Evolutionary conservation across 2,888 invertebrate genomes (phyloP).

Genomic region (Scaptomyza tumidula): DNA sequence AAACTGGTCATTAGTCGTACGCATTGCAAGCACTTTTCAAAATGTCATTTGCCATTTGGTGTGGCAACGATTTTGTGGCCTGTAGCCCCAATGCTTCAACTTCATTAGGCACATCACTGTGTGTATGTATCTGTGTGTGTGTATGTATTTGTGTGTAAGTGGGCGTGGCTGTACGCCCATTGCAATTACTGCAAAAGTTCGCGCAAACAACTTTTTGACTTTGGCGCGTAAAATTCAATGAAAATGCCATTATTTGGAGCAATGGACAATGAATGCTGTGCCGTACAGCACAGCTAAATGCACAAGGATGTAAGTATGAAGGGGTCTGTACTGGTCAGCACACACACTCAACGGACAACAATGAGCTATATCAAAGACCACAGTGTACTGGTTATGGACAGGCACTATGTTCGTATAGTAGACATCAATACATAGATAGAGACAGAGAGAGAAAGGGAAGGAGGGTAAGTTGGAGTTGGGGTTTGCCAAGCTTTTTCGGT

Average conservation of each 20-base stretch:
- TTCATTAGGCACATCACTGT: constrained; percentile 65
- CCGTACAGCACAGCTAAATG: background rate
- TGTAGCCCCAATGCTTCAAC: constrained; percentile 56
- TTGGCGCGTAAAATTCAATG: constrained; percentile 77
- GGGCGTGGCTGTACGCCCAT: constrained; percentile 37
- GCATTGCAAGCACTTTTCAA: constrained; percentile 76
- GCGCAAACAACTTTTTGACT: constrained; percentile 79
- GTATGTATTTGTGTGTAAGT: background rate
- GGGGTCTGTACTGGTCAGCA: constrained; percentile 18
- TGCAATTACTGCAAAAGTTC: constrained; percentile 79
- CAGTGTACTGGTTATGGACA: constrained; percentile 36
- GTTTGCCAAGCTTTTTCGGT: constrained; percentile 19
- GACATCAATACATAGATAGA: constrained; percentile 16
- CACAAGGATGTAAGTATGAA: background rate
- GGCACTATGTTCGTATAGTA: constrained; percentile 7
- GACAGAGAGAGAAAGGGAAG: constrained; percentile 1
- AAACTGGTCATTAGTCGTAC: constrained; percentile 74
- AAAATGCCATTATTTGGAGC: constrained; percentile 76
- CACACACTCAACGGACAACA: constrained; percentile 49
- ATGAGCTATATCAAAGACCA: constrained; percentile 62
- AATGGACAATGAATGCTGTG: constrained; percentile 55
- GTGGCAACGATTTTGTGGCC: constrained; percentile 69
- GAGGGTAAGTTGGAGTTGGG: background rate
- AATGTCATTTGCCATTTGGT: constrained; percentile 75
- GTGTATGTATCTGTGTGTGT: background rate